Evolutionary conservation across 2,797 vertebrate genomes (phyloP), one percentile per base, ranked within the genome.

Genomic region (Coracias cyanogaster): DNA sequence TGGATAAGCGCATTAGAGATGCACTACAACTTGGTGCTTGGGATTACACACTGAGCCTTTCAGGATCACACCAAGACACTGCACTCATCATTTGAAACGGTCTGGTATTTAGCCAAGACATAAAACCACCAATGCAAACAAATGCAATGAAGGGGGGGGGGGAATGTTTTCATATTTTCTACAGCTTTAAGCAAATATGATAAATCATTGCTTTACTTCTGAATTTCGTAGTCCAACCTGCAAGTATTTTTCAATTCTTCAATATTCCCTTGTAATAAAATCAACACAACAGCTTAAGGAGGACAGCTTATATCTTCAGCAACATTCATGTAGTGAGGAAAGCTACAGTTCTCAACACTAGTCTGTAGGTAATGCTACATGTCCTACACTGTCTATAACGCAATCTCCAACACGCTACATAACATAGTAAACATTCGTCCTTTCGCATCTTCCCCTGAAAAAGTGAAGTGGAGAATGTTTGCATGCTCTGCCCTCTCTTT

Each of bases 371-470:
- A 91, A 60, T 5, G 15, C 33, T 9, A 13, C 19, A 6, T 2
- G 2, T 25, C 71, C 69, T 43, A 60, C 29, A 19, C 57, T 72
- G 41, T 28, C 46, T 18, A 3, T 28, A 89, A 79, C 7, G 60
- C 89, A 57, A 67, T 35, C 58, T 66, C 46, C n/a, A 60, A 83
- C 37, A 33, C 13, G 46, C 54, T 62, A 60, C 2, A 1, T 11
- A 84, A 84, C 31, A 88, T 76, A 93, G 76, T n/a, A 90, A 94
- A 91, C 69, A 74, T 55, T 66, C 66, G 35, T 93, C 51, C 35
- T 86, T 67, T 35, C 81, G 28, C 55, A 76, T 71, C 72, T 90
- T 88, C 24, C n/a, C 60, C 52, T 72, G 54, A 62, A 86, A 28
- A 74, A 90, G 41, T 7, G 10, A 86, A 73, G 60, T 6, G 5